Conservation (phyloP, 2,113 vertebrate species). For the Archocentrus centrarchus region DNA sequence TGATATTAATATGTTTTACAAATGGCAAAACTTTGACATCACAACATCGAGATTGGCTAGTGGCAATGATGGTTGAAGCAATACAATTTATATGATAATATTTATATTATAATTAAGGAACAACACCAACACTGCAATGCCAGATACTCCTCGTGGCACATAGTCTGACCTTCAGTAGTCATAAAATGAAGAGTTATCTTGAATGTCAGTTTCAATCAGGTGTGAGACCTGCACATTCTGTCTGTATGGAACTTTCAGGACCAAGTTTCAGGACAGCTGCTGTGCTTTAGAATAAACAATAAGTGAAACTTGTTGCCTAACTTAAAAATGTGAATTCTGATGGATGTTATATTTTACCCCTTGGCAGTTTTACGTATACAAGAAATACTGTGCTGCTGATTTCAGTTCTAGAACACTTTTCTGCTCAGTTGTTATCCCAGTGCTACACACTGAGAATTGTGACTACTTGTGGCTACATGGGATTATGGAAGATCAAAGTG, state of each 20-base stretch:
- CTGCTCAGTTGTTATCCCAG: background rate
- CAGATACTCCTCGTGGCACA: background rate
- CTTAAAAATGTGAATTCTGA: background rate
- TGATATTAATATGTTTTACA: no score
- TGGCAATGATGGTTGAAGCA: background rate
- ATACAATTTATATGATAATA: background rate
- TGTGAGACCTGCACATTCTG: background rate
- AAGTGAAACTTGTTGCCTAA: background rate
- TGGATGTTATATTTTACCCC: background rate
- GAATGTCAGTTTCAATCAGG: background rate
- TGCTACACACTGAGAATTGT: conserved; percentile 6
- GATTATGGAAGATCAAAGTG: conserved; percentile 53
- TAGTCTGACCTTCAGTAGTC: background rate
- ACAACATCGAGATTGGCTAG: background rate
- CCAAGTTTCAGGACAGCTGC: background rate
- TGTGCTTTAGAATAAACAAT: background rate
- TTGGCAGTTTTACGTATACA: background rate
- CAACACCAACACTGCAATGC: background rate
- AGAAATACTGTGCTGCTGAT: background rate
- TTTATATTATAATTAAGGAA: background rate
- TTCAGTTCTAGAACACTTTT: background rate
- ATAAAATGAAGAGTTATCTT: background rate
- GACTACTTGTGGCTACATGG: conserved; percentile 11
- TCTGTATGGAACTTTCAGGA: background rate
- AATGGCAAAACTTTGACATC: background rate